Evolutionary conservation across 1,140 invertebrate genomes (phyloP).

Genomic region (Drosophila sp.): DNA sequence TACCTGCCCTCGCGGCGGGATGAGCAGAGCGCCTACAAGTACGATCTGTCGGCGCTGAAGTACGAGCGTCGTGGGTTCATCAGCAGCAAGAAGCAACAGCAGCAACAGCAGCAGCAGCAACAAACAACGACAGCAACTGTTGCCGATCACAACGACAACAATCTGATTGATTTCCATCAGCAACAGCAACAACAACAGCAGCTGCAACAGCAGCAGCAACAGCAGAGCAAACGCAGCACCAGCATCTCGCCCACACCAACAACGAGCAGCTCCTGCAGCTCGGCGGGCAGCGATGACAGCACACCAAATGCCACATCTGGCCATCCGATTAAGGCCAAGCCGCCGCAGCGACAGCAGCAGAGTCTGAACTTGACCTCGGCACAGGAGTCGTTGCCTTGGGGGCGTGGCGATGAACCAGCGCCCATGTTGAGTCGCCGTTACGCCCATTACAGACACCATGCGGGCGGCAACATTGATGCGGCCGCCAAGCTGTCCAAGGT

Average conservation of each 20-base stretch:
- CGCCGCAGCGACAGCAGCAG: slow-evolving; percentile 63
- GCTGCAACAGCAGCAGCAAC: slow-evolving; percentile 69
- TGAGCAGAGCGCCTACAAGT: slow-evolving; percentile 81
- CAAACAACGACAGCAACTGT: slow-evolving; percentile 36
- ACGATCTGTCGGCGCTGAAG: slow-evolving; percentile 78
- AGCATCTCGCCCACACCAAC: slow-evolving; percentile 66
- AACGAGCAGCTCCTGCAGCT: slow-evolving; percentile 72
- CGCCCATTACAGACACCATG: slow-evolving; percentile 79
- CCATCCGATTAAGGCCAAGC: slow-evolving; percentile 53
- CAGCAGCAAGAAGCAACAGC: slow-evolving; percentile 75
- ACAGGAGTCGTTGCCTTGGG: slow-evolving; percentile 82
- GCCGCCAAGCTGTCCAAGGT: slow-evolving; percentile 76
- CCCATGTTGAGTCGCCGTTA: slow-evolving; percentile 81
- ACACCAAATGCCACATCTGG: slow-evolving; percentile 57
- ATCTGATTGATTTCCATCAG: slow-evolving; percentile 80
- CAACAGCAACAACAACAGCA: slow-evolving; percentile 59
- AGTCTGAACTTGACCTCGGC: slow-evolving; percentile 66
- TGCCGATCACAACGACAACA: slow-evolving; percentile 83
- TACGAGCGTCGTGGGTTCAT: slow-evolving; percentile 82
- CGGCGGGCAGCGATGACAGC: slow-evolving; percentile 73
- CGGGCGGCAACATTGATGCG: slow-evolving; percentile 70
- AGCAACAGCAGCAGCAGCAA: slow-evolving; percentile 40
- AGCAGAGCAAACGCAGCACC: slow-evolving; percentile 58
- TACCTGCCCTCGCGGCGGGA: slow-evolving; percentile 72
- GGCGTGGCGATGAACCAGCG: slow-evolving; percentile 74